phyloP scores from a whole-genome alignment of 1,140 invertebrate species.

The Augochlora pura region DNA sequence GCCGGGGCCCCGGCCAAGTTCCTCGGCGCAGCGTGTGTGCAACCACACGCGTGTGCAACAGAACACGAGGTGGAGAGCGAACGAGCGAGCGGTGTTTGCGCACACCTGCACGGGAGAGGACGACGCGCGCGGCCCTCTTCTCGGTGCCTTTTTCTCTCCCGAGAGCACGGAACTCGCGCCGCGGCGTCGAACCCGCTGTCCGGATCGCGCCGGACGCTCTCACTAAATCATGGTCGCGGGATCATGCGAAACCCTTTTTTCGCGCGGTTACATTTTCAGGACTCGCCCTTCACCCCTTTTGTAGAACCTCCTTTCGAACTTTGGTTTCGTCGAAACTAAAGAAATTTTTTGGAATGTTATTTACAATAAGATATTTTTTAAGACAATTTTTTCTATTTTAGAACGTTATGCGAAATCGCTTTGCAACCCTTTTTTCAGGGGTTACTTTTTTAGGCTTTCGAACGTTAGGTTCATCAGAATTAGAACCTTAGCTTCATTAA shows the following conservation, averaged over 20 bases:
- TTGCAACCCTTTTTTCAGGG: no score
- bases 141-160: background rate
- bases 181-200: slow-evolving; percentile 10
- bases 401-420: background rate
- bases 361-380: no score
- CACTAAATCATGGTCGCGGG: slow-evolving; percentile 61
- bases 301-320: no score
- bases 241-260: slow-evolving; percentile 54
- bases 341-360: no score
- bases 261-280: background rate
- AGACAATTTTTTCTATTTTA: no score
- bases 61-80: no score
- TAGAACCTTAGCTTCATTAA: no score
- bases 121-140: slow-evolving; percentile 15
- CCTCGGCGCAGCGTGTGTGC: no score
- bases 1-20: slow-evolving; percentile 7
- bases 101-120: background rate
- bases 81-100: no score
- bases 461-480: no score
- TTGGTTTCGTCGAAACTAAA: no score
- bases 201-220: slow-evolving; percentile 49
- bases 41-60: slow-evolving; percentile 18
- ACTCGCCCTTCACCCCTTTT: background rate
- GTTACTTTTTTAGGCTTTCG: no score
- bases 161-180: background rate